Evolutionary conservation across 2,113 vertebrate species (phyloP).

Genomic region (Thymallus thymallus): DNA sequence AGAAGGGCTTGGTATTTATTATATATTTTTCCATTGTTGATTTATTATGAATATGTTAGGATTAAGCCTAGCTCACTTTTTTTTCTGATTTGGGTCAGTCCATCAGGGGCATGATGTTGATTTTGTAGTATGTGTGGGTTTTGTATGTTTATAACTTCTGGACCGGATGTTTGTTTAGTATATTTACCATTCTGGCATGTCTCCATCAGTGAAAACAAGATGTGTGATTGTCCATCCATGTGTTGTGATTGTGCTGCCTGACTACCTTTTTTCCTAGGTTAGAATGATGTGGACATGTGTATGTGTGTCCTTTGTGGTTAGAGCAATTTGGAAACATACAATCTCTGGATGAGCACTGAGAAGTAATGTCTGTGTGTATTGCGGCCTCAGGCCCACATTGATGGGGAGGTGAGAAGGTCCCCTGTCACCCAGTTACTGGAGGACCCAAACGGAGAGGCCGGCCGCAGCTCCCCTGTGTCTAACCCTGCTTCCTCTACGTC

Average conservation of each 20-base stretch:
- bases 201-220: background rate
- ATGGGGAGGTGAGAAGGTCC: slow-evolving; percentile 51
- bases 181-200: slow-evolving; percentile 3
- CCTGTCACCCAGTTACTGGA: slow-evolving; percentile 55
- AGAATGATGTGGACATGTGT: background rate
- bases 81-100: background rate
- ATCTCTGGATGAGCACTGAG: background rate
- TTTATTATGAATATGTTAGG: background rate
- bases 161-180: background rate
- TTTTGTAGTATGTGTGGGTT: background rate
- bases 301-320: background rate
- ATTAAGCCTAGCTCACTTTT: background rate
- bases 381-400: slow-evolving; percentile 64
- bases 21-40: too few relatives aligned
- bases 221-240: background rate
- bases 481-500: slow-evolving; percentile 55
- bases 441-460: slow-evolving; percentile 45
- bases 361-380: slow-evolving; percentile 14
- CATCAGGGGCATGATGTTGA: slow-evolving; percentile 1
- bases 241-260: slow-evolving; percentile 1
- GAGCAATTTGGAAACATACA: too few relatives aligned
- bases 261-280: background rate
- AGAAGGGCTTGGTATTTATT: too few relatives aligned
- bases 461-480: slow-evolving; percentile 56
- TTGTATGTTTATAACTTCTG: slow-evolving; percentile 15